Evolutionary conservation across 1,140 invertebrate genomes (phyloP), one percentile per base, ranked within the genome.

Genomic region (Drosophila mayri): DNA sequence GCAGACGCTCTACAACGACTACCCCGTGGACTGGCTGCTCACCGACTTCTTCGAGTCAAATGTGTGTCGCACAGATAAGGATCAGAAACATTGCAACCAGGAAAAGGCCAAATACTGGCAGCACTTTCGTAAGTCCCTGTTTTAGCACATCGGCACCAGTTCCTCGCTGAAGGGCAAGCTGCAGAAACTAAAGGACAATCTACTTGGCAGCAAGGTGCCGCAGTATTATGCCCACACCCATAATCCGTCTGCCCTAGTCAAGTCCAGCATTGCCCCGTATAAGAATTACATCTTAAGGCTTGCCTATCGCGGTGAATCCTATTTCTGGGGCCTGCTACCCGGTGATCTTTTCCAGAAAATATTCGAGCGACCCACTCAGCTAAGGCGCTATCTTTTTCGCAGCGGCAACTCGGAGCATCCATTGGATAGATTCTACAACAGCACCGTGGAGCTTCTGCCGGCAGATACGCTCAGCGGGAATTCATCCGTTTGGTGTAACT

Each of bases 91-190:
- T 90, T 99, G 98, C 92, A 95, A 95, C 86, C 95, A 95, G 82
- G 96, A 95, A 64, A 97, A 97, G 92, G 94, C 95, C 22, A 94
- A 95, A 87, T 94, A 98, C 47, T 97, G 97, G 95, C 94, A 98
- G 20, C 96, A 97, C 91, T 98, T 97, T 87, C 98, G 98, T 82
- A 97, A 98, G 6, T 98, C 98, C 1, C 93, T 99, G 0, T 99
- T 99, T 92, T 98, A 99, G 94, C 98, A 99, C 90, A 97, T 99
- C 76, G 98, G 98, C 12, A 96, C 97, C 8, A 97, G 98, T 91
- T 99, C 98, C 0, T 99, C 98, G 0, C 94, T 99, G 1, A 98
- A 97, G 93, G 98, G 98, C 68, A 99, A 99, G 95, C 97, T 99
- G 52, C 98, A 99, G 91, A 99, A 98, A 93, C 93, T 99, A 0